Base-by-base conservation (phyloP, 2,113 vertebrate species). In the Seriola aureovittata region DNA sequence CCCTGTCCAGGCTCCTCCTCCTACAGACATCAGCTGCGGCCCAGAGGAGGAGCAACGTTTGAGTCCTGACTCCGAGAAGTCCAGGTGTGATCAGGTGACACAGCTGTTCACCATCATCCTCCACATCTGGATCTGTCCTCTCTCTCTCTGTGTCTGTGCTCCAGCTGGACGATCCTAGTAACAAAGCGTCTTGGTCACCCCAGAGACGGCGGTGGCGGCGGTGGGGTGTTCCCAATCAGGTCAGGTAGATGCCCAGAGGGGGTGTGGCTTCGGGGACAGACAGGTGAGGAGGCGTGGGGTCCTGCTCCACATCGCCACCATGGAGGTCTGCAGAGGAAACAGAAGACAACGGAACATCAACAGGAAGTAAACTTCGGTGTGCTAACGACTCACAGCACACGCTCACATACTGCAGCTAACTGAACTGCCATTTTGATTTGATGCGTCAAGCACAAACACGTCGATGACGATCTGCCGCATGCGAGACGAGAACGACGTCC, bases 241-340 rank as follows among this genome's bases (percentile, higher is more conserved):
- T 57, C 17, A 36, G 64, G 17, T 65, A 21, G 57, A 10, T 2
- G 71, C 40, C 73, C 46, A 11, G 63, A 42, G 34, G 80, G 42
- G 48, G 46, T 9, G 48, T n/a, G 62, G 63, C 44, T 32, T 14
- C n/a, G 29, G 25, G 73, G 44, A n/a, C 34, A 58, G 44, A 38
- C 9, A 42, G 58, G 67, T 16, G 38, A 44, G 68, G 64, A 59
- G 67, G 46, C 34, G 34, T 14, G 50, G 52, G 75, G 75, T 76
- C 71, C 75, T 0, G 73, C 63, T 85, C 72, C 75, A 79, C 32
- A 4, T 48, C 34, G 34, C 29, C 0, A 52, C 23, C 34, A 5
- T 0, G 69, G 34, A 25, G 8, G 55, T 67, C 65, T 1, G 75
- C 69, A 21, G 52, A 50, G 36, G 13, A 46, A 40, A 11, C 32